phyloP scores from a whole-genome alignment of 2,888 invertebrate species.

The Drosophila subquinaria region DNA sequence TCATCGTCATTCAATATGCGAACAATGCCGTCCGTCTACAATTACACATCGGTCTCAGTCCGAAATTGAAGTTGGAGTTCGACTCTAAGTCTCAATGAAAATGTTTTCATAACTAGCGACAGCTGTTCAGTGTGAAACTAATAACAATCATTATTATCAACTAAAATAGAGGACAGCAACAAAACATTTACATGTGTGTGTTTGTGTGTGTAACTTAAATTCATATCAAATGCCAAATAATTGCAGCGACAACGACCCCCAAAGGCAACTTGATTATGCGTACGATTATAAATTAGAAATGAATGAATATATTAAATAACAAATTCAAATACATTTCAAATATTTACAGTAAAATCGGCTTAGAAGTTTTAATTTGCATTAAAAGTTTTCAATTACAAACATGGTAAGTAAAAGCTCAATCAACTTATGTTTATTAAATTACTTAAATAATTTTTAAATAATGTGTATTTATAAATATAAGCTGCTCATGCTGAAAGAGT shows the following conservation, averaged over 20 bases:
- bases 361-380: conserved; percentile 51
- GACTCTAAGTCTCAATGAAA: conserved; percentile 43
- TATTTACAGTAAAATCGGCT: conserved; percentile 56
- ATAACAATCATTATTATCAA: conserved; percentile 56
- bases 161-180: conserved; percentile 56
- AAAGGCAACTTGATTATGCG: conserved; percentile 39
- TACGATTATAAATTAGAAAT: conserved; percentile 30
- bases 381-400: conserved; percentile 52
- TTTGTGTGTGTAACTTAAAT: conserved; percentile 15
- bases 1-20: conserved; percentile 74
- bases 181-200: conserved; percentile 25
- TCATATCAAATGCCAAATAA: conserved; percentile 50
- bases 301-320: conserved; percentile 41
- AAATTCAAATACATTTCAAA: conserved; percentile 33
- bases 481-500: not conserved
- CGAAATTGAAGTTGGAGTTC: conserved; percentile 9
- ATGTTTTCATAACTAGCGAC: conserved; percentile 54
- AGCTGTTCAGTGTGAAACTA: conserved; percentile 37
- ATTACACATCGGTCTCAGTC: conserved; percentile 50
- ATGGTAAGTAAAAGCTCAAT: conserved; percentile 48
- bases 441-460: not conserved
- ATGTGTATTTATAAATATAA: not conserved
- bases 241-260: conserved; percentile 58
- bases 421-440: not conserved
- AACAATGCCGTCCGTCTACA: conserved; percentile 68